Evolutionary conservation across 2,113 vertebrate genomes (phyloP).

Genomic region (Synchiropus splendidus): DNA sequence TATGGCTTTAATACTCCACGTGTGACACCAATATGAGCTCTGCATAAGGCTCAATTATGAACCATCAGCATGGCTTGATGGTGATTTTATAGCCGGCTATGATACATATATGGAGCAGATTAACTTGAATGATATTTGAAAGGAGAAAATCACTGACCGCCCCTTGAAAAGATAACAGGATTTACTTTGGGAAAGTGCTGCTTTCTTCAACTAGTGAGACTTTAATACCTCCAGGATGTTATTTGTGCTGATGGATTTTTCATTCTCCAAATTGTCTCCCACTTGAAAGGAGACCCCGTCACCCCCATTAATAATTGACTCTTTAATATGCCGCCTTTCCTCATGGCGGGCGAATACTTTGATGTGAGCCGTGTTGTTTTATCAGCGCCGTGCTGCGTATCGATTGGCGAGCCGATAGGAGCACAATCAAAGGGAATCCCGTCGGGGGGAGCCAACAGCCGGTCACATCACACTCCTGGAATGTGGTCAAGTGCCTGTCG

Average conservation of each 20-base stretch:
- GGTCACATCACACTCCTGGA: conserved; percentile 61
- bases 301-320: conserved; percentile 64
- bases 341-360: conserved; percentile 44
- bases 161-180: no score
- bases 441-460: conserved; percentile 45
- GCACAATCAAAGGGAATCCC: conserved; percentile 62
- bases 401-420: conserved; percentile 59
- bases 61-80: no score
- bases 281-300: conserved; percentile 62
- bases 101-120: no score
- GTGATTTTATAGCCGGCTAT: no score
- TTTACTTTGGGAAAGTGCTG: no score
- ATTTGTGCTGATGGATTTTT: conserved; percentile 37
- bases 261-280: conserved; percentile 50
- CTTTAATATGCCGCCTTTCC: conserved; percentile 51
- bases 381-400: conserved; percentile 47
- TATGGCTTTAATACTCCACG: no score
- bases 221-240: conserved; percentile 37
- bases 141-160: no score
- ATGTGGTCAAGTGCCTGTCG: conserved; percentile 39
- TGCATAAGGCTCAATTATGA: no score
- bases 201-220: no score
- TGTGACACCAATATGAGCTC: no score
- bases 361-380: conserved; percentile 57
- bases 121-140: no score